These are phyloP conservation scores for Holcopasites calliopsidis DNA, from an alignment of 1,140 invertebrate genomes.

Conservation along the genomic window DNA sequence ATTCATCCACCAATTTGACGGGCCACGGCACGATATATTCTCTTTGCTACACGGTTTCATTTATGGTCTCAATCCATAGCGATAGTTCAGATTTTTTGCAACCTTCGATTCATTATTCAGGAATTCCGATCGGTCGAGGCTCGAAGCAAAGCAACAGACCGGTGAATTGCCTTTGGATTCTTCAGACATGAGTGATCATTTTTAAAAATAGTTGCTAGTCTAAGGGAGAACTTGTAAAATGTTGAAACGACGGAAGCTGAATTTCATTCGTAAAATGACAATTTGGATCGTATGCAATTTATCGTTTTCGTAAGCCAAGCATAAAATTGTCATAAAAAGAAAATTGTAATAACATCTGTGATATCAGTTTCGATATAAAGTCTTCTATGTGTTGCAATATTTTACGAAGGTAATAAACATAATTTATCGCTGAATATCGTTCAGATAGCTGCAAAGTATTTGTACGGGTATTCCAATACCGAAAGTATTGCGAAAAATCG, in stretches of 20 bases:
- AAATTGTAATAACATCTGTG: too few relatives aligned
- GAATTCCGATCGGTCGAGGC: conserved; percentile 44
- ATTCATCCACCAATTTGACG: conserved; percentile 59
- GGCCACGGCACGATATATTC: conserved; percentile 70
- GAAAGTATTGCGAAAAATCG: background rate
- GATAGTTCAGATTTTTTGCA: background rate
- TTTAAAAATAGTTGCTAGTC: background rate
- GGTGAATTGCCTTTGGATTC: background rate
- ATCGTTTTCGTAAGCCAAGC: background rate
- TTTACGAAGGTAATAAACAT: background rate
- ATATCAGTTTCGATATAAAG: background rate
- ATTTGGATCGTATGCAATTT: conserved; percentile 3
- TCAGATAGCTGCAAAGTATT: background rate
- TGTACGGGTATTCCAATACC: background rate
- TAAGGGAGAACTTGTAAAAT: background rate
- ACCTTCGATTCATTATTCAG: background rate
- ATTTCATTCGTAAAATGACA: background rate
- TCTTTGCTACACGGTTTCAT: conserved; percentile 37
- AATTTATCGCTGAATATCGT: background rate
- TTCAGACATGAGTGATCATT: background rate
- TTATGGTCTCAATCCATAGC: conserved; percentile 57
- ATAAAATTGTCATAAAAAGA: too few relatives aligned
- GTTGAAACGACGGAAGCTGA: background rate
- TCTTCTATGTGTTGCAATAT: background rate
- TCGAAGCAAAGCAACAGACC: conserved; percentile 43